These are phyloP conservation scores for Brachionus koreanus DNA, from an alignment of 1,140 invertebrate genomes.

Conservation along the genomic window DNA sequence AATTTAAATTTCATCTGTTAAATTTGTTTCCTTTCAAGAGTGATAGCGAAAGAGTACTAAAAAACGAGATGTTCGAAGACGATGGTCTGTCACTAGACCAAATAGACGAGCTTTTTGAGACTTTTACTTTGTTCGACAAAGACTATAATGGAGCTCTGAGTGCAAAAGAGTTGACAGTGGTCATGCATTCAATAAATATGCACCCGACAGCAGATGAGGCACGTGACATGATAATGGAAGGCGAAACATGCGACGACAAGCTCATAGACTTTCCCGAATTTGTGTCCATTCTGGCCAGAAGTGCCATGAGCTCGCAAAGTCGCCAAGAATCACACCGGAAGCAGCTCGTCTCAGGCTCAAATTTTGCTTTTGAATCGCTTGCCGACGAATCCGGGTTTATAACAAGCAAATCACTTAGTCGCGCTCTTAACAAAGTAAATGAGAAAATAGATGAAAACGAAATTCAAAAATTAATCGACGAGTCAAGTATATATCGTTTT, in stretches of 20 bases:
- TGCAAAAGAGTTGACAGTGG: neutral
- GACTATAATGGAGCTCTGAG: neutral
- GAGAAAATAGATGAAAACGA: neutral
- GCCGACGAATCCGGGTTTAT: neutral
- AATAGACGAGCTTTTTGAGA: slow-evolving; percentile 38
- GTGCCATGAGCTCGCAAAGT: neutral
- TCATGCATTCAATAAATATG: slow-evolving; percentile 5
- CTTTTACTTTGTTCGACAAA: slow-evolving; percentile 19
- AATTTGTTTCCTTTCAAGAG: neutral
- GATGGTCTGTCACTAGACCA: slow-evolving; percentile 13
- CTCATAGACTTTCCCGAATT: slow-evolving; percentile 42
- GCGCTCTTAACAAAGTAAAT: neutral
- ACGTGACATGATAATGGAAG: slow-evolving; percentile 1
- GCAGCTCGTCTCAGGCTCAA: neutral
- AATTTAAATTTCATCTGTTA: neutral
- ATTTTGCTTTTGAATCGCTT: neutral
- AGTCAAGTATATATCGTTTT: neutral
- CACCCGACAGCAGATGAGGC: neutral
- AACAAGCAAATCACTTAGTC: neutral
- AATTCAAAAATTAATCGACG: neutral
- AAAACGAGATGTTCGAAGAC: neutral
- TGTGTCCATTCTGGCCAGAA: slow-evolving; percentile 17
- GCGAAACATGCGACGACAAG: neutral
- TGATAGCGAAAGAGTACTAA: neutral
- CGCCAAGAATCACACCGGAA: neutral